Conservation (phyloP, 1,140 invertebrate species). For the Nasonia giraulti region DNA sequence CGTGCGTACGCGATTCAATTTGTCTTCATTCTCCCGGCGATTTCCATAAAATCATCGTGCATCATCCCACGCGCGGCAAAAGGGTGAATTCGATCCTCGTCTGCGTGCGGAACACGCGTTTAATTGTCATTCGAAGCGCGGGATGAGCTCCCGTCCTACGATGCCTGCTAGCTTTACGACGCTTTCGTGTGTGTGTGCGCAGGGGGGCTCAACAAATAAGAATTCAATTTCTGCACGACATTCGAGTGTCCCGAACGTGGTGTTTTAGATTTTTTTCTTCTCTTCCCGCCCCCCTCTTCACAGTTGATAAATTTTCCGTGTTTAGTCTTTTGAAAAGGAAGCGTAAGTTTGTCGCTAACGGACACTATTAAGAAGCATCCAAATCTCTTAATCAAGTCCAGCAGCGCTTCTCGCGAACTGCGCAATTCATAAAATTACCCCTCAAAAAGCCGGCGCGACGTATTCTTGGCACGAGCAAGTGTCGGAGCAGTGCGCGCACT, state of each 20-base stretch:
- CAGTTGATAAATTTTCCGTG: no score
- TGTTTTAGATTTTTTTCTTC: no score
- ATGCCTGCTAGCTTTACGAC: background rate
- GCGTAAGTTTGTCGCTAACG: no score
- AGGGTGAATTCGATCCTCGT: constrained; percentile 43
- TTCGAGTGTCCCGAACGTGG: no score
- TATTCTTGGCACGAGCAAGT: constrained; percentile 20
- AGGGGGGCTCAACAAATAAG: background rate
- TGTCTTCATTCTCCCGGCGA: constrained; percentile 49
- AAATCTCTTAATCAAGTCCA: constrained; percentile 26
- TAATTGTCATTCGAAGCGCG: constrained; percentile 18
- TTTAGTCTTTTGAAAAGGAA: background rate
- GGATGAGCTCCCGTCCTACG: background rate
- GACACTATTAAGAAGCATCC: background rate
- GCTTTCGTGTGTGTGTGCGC: background rate
- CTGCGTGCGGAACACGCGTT: constrained; percentile 8
- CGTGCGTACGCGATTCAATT: constrained; percentile 45
- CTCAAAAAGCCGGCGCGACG: background rate
- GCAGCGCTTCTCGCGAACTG: background rate
- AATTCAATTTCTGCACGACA: background rate
- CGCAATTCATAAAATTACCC: no score
- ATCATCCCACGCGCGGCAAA: constrained; percentile 49
- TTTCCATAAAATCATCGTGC: constrained; percentile 56
- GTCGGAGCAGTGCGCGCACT: background rate
- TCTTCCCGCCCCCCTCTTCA: background rate